phyloP scores from a whole-genome alignment of 2,113 vertebrate species.

The Sisor rabdophorus region DNA sequence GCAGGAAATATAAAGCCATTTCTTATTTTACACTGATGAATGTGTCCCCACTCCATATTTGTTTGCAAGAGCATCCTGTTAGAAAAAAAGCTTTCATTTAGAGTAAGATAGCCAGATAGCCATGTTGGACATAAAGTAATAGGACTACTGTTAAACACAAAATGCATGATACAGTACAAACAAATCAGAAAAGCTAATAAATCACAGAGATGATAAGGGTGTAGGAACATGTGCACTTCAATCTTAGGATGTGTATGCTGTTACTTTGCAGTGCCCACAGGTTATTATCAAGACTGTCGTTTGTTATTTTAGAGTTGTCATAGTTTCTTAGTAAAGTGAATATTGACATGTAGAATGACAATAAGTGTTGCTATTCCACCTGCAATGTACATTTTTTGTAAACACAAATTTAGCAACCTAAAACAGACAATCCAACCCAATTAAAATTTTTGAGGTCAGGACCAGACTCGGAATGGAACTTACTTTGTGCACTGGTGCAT shows the following conservation, averaged over 20 bases:
- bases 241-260: constrained; percentile 1
- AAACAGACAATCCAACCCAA: constrained; percentile 26
- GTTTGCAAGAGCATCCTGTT: constrained; percentile 39
- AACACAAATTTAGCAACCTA: constrained; percentile 44
- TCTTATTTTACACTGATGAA: constrained; percentile 53
- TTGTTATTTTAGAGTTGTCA: constrained; percentile 28
- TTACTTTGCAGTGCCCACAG: constrained; percentile 23
- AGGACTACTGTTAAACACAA: not conserved
- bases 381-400: constrained; percentile 12
- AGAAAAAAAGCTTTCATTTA: constrained; percentile 20
- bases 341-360: constrained; percentile 42
- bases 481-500: no score
- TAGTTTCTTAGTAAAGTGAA: constrained; percentile 39
- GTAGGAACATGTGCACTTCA: constrained; percentile 4
- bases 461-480: no score
- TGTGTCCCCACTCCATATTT: constrained; percentile 36
- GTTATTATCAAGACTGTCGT: constrained; percentile 35
- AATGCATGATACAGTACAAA: constrained; percentile 10
- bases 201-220: constrained; percentile 5
- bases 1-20: constrained; percentile 46
- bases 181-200: not conserved
- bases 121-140: constrained; percentile 18
- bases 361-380: constrained; percentile 31
- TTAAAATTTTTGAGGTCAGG: constrained; percentile 39
- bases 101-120: constrained; percentile 21